These are phyloP conservation scores for Agrypnus murinus DNA, from an alignment of 2,888 invertebrate genomes.

Conservation along the genomic window DNA sequence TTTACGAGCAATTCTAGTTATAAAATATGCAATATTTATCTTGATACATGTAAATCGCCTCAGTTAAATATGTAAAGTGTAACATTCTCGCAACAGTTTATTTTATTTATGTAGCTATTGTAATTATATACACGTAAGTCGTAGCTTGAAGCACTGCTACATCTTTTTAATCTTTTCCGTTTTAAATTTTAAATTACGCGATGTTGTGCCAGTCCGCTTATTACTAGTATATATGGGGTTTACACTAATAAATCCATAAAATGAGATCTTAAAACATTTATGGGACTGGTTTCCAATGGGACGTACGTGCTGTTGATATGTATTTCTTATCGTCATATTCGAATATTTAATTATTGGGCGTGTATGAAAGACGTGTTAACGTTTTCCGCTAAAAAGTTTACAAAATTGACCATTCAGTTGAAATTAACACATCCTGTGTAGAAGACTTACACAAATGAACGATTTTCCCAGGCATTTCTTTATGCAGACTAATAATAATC, in stretches of 20 bases:
- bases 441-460: background rate
- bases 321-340: conserved; percentile 28
- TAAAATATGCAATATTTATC: conserved; percentile 29
- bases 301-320: conserved; percentile 29
- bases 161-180: background rate
- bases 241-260: conserved; percentile 38
- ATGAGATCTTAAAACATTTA: conserved; percentile 31
- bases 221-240: conserved; percentile 16
- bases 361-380: conserved; percentile 20
- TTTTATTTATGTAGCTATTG: background rate
- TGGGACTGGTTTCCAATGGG: conserved; percentile 33
- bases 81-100: background rate
- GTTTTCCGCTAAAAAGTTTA: conserved; percentile 12
- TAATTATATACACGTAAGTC: background rate
- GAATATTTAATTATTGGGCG: conserved; percentile 37
- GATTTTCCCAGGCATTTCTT: conserved; percentile 8
- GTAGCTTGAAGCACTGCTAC: conserved; percentile 1
- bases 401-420: background rate
- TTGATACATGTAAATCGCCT: conserved; percentile 12
- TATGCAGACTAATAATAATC: background rate
- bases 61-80: conserved; percentile 13
- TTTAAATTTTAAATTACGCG: conserved; percentile 26
- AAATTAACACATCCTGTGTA: conserved; percentile 3
- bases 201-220: background rate
- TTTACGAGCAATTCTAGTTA: conserved; percentile 15